A percentile compares a stretch with the other conserved stretches of the same genome.
phyloP scores from a whole-genome alignment of 2,888 invertebrate genomes.

The Thymelicus acteon region DNA sequence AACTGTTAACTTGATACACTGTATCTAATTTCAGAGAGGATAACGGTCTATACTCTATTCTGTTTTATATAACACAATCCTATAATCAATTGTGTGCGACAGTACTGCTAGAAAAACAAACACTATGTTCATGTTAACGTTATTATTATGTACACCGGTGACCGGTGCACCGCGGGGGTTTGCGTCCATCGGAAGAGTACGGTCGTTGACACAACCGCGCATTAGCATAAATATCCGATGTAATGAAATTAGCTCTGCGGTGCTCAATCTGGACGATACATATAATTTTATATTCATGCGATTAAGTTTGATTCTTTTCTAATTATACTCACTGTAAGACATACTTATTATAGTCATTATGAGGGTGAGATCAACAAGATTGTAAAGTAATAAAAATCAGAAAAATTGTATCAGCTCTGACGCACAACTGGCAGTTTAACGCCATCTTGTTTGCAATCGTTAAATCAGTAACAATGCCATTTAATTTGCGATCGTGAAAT shows the following conservation, averaged over 20 bases:
- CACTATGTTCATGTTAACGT: conserved; percentile 1
- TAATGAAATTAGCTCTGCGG: conserved; percentile 39
- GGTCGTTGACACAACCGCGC: conserved; percentile 65
- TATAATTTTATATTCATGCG: not conserved
- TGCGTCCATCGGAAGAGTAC: conserved; percentile 38
- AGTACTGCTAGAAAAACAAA: conserved; percentile 3
- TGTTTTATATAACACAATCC: not conserved
- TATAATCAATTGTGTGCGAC: not conserved
- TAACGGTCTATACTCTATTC: not conserved
- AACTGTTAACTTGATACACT: too few relatives aligned
- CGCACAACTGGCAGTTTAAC: too few relatives aligned
- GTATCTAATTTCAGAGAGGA: too few relatives aligned
- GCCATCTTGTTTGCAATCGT: too few relatives aligned
- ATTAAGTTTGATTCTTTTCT: not conserved
- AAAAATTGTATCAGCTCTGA: too few relatives aligned
- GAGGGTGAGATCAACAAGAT: too few relatives aligned
- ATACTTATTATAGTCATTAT: too few relatives aligned
- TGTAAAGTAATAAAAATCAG: too few relatives aligned
- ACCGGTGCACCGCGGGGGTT: not conserved
- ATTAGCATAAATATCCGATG: conserved; percentile 52
- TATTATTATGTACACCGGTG: conserved; percentile 23
- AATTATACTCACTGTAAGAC: too few relatives aligned
- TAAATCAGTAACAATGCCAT: too few relatives aligned
- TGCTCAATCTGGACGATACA: conserved; percentile 20
- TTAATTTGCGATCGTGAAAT: too few relatives aligned